Percentiles rank a stretch among this genome's conserved stretches.
These are phyloP conservation scores for Trinectes maculatus DNA, from an alignment of 2,113 vertebrate species.

Conservation along the genomic window DNA sequence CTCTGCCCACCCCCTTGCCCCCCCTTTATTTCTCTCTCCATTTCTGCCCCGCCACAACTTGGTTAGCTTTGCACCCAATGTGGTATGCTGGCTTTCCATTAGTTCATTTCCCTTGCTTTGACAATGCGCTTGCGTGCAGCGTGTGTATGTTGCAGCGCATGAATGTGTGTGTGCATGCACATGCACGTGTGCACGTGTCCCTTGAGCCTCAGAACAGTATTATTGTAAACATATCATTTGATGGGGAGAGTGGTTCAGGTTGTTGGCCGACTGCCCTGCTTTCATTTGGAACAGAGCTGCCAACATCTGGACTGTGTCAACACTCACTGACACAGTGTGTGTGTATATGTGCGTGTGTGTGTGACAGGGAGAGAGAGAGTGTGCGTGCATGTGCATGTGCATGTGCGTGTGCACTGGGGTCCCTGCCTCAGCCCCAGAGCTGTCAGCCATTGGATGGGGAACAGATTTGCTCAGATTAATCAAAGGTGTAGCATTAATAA, in stretches of 20 bases:
- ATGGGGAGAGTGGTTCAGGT: conserved; percentile 83
- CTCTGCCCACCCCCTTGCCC: conserved; percentile 14
- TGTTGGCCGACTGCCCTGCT: conserved; percentile 82
- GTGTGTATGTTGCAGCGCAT: neutral
- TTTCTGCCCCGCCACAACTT: conserved; percentile 28
- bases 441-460: conserved; percentile 79
- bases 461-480: conserved; percentile 84
- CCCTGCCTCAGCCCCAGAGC: conserved; percentile 63
- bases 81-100: conserved; percentile 69
- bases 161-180: conserved; percentile 13
- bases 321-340: conserved; percentile 70
- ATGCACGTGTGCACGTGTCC: conserved; percentile 60
- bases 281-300: conserved; percentile 83
- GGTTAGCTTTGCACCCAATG: conserved; percentile 55
- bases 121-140: conserved; percentile 40
- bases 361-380: too few relatives aligned
- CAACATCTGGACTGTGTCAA: conserved; percentile 87
- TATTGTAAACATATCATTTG: conserved; percentile 87
- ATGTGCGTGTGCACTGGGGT: conserved; percentile 45
- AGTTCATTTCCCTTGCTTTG: conserved; percentile 61
- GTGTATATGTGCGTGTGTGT: conserved; percentile 23
- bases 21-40: neutral
- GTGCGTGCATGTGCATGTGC: conserved; percentile 33
- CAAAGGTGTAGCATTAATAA: conserved; percentile 81
- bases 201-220: conserved; percentile 77